Percentiles rank a stretch among this genome's conserved stretches.
phyloP scores from a whole-genome alignment of 1,140 invertebrate genomes.

The Drosophila sechellia region DNA sequence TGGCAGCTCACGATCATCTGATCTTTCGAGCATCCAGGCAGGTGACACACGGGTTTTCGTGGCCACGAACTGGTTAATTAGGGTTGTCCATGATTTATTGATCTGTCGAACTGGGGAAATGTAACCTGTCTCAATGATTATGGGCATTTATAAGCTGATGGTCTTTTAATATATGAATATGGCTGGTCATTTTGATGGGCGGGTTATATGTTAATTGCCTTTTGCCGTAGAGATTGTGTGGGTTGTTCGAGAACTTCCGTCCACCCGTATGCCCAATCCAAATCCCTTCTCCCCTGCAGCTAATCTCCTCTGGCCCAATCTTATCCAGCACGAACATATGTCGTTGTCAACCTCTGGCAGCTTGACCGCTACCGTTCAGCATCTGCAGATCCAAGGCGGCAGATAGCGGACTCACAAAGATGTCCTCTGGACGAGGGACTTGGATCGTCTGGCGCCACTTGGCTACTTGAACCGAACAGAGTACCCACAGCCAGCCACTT shows the following conservation, averaged over 20 bases:
- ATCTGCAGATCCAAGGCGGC: conserved; percentile 52
- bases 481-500: conserved; percentile 47
- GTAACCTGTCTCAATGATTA: conserved; percentile 61
- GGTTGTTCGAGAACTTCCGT: conserved; percentile 29
- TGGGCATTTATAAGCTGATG: conserved; percentile 67
- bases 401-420: conserved; percentile 59
- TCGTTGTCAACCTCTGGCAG: conserved; percentile 40
- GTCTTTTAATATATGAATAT: conserved; percentile 70
- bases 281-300: neutral
- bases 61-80: conserved; percentile 66
- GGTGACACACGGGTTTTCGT: conserved; percentile 60
- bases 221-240: neutral
- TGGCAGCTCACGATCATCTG: conserved; percentile 23
- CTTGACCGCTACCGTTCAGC: conserved; percentile 60
- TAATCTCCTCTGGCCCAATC: conserved; percentile 33
- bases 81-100: conserved; percentile 79
- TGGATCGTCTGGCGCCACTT: conserved; percentile 52
- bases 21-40: conserved; percentile 29
- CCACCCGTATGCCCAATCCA: neutral
- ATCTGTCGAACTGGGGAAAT: conserved; percentile 48
- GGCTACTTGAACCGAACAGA: conserved; percentile 31
- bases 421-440: conserved; percentile 16
- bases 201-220: conserved; percentile 62
- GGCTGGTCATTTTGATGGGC: conserved; percentile 6
- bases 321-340: conserved; percentile 69